phyloP scores from a whole-genome alignment of 2,888 invertebrate genomes.

The Dolichomitus sp. region DNA sequence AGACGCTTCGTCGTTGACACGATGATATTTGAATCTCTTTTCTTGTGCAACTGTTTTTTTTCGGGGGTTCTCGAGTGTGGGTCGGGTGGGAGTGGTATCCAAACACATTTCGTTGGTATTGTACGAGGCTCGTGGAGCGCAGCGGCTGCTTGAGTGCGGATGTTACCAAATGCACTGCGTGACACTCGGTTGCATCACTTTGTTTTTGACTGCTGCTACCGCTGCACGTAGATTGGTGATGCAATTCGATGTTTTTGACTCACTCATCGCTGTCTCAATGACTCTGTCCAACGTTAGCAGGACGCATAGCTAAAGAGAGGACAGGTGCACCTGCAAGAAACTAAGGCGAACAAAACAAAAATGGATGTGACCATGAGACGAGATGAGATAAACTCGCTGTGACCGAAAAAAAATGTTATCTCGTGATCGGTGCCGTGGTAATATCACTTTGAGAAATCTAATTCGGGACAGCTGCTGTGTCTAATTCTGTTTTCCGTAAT shows the following conservation, averaged over 20 bases:
- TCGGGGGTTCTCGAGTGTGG: neutral
- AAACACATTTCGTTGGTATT: conserved; percentile 3
- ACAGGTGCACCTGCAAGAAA: conserved; percentile 1
- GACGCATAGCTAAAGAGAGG: neutral
- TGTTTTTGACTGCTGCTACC: neutral
- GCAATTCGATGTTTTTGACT: conserved; percentile 38
- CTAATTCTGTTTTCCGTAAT: conserved; percentile 19
- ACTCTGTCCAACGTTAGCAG: neutral
- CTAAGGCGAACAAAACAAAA: neutral
- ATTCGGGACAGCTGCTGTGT: conserved; percentile 23
- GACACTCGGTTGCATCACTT: conserved; percentile 53
- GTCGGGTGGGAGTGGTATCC: conserved; percentile 6
- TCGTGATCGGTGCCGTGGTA: neutral
- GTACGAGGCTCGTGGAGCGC: conserved; percentile 16
- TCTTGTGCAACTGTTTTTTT: conserved; percentile 35
- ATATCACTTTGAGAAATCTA: conserved; percentile 27
- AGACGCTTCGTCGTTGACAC: neutral
- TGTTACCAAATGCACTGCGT: conserved; percentile 47
- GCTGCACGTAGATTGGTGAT: conserved; percentile 61
- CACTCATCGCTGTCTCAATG: conserved; percentile 18
- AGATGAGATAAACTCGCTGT: neutral
- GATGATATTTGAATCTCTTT: conserved; percentile 10
- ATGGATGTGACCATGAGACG: neutral
- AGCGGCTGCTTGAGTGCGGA: conserved; percentile 5
- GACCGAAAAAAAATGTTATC: neutral